Percentiles rank a stretch among this genome's conserved stretches.
phyloP scores from a whole-genome alignment of 2,797 vertebrate species.

The Loriculus beryllinus region DNA sequence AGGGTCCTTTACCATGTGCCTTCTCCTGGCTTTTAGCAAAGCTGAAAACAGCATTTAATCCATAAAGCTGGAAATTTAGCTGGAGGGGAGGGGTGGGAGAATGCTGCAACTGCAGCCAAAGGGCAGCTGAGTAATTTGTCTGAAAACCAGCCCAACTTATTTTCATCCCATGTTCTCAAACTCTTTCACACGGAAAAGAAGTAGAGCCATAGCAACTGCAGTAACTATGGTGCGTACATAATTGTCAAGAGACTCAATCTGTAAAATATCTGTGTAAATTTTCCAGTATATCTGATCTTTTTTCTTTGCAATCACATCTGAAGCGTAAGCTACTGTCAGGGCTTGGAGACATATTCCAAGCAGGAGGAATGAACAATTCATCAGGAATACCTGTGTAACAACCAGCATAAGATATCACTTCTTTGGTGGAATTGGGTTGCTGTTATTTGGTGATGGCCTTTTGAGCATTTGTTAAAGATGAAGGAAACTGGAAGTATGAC shows the following conservation, averaged over 20 bases:
- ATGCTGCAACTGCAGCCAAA: constrained; percentile 31
- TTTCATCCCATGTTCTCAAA: constrained; percentile 4
- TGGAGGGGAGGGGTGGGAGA: neutral
- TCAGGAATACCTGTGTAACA: neutral
- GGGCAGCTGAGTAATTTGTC: constrained; percentile 35
- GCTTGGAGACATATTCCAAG: neutral
- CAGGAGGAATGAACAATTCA: neutral
- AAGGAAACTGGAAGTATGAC: neutral
- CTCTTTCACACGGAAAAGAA: neutral
- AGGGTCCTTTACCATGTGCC: neutral
- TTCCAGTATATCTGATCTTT: neutral
- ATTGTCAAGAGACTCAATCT: neutral
- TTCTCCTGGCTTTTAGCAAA: neutral
- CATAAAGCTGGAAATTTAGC: neutral
- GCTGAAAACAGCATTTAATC: neutral
- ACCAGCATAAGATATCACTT: fast-evolving
- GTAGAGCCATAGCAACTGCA: constrained; percentile 13
- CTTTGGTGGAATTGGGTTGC: neutral
- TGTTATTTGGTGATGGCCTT: neutral
- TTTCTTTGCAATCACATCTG: neutral
- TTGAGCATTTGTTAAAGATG: neutral
- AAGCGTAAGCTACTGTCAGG: neutral
- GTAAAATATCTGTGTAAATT: neutral
- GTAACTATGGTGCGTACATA: neutral
- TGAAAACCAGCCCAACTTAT: constrained; percentile 4